phyloP scores from a whole-genome alignment of 2,113 vertebrate species.

The Hiodon alosoides region DNA sequence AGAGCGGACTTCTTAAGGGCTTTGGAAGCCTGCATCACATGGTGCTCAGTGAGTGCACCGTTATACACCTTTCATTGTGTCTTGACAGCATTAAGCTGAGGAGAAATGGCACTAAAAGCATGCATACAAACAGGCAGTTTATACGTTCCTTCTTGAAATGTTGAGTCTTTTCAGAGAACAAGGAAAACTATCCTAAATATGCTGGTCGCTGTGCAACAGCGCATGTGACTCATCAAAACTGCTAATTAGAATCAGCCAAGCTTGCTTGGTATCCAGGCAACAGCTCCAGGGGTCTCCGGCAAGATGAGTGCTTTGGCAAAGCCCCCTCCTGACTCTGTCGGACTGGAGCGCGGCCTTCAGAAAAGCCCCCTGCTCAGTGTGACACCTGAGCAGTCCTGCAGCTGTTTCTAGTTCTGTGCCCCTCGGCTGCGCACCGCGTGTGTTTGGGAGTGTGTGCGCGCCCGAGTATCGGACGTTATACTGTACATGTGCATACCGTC shows the following conservation, averaged over 20 bases:
- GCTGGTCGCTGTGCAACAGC: slow-evolving; percentile 2
- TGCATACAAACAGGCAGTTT: background rate
- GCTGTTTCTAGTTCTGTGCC: slow-evolving; percentile 26
- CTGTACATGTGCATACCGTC: background rate
- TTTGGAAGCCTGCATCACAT: too few species aligned
- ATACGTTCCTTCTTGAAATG: background rate
- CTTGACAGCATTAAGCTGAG: background rate
- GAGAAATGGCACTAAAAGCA: background rate
- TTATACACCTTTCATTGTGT: background rate
- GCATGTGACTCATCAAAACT: slow-evolving; percentile 34
- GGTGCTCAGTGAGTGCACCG: background rate
- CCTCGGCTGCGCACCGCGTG: background rate
- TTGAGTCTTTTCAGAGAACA: slow-evolving; percentile 2
- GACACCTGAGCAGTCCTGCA: slow-evolving; percentile 36
- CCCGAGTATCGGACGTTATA: background rate
- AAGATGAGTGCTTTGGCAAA: slow-evolving; percentile 33
- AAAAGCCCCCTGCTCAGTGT: slow-evolving; percentile 23
- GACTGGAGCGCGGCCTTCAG: slow-evolving; percentile 24
- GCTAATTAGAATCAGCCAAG: slow-evolving; percentile 43
- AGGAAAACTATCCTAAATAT: slow-evolving; percentile 1
- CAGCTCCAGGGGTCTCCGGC: slow-evolving; percentile 26
- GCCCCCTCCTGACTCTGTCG: slow-evolving; percentile 16
- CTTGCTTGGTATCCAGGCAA: slow-evolving; percentile 45
- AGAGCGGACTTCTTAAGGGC: too few species aligned
- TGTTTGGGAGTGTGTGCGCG: background rate